A percentile compares a stretch with the other conserved stretches of the same genome.
These are phyloP conservation scores for Orius insidiosus DNA, from an alignment of 1,140 invertebrate species.

Conservation along the genomic window DNA sequence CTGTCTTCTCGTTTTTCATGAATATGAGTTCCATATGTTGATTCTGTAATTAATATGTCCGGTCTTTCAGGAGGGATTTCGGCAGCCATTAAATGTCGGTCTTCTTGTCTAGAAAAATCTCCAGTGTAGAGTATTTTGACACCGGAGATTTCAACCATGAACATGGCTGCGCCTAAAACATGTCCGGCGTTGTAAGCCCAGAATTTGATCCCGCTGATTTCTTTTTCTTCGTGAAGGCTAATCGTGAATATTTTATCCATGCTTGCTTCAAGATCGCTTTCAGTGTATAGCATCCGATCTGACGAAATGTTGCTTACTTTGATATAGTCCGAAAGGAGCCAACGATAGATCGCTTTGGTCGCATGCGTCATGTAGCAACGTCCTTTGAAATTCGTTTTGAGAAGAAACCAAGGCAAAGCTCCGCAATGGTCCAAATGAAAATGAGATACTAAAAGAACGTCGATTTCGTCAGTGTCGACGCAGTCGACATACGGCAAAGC, in stretches of 20 bases:
- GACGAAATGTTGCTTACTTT: conserved; percentile 97
- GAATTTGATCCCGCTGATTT: conserved; percentile 90
- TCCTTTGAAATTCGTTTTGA: conserved; percentile 95
- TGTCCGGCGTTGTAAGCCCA: conserved; percentile 99
- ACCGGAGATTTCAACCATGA: conserved; percentile 99
- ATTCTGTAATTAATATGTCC: conserved; percentile 95
- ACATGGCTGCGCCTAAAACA: conserved; percentile 99
- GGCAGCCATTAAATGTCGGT: conserved; percentile 96
- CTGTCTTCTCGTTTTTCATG: conserved; percentile 96
- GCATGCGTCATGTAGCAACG: conserved; percentile 99
- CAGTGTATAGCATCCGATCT: conserved; percentile 94
- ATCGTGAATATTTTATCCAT: conserved; percentile 99
- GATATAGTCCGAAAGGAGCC: conserved; percentile 97
- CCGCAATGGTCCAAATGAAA: conserved; percentile 99
- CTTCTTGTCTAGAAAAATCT: conserved; percentile 96
- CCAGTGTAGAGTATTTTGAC: conserved; percentile 93
- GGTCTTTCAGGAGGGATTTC: conserved; percentile 92
- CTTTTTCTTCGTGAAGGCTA: conserved; percentile 97
- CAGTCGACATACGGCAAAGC: conserved; percentile 94
- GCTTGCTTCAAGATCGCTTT: conserved; percentile 87
- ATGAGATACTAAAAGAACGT: conserved; percentile 90
- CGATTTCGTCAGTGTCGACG: conserved; percentile 94
- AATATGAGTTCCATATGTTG: conserved; percentile 97
- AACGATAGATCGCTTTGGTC: conserved; percentile 97
- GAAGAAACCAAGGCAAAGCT: conserved; percentile 93